Percentiles rank a stretch among this genome's conserved stretches.
Conservation (phyloP, 53 echinoderm and acorn worm species). For the Echinarachnius parma region DNA sequence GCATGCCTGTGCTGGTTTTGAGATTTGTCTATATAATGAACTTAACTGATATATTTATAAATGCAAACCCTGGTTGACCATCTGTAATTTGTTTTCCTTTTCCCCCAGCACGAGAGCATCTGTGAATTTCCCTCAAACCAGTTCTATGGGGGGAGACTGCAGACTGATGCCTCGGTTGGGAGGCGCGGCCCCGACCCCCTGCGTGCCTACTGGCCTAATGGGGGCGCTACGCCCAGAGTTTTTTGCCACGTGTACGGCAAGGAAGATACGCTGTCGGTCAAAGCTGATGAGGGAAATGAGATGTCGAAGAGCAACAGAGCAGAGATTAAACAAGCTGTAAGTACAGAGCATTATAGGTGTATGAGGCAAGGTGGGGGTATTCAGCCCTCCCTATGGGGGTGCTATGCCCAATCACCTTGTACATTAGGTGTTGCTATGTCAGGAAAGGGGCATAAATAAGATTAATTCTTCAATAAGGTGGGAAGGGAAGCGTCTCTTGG, state of each 20-base stretch:
- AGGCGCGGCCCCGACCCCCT: constrained; percentile 1
- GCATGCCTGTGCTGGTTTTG: too few relatives aligned
- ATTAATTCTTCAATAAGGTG: too few relatives aligned
- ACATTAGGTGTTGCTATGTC: too few relatives aligned
- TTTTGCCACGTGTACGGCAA: constrained; percentile 87
- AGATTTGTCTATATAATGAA: neutral
- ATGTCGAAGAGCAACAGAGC: constrained; percentile 66
- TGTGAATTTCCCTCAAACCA: constrained; percentile 59
- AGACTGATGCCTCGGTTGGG: constrained; percentile 40
- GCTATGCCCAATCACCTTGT: too few relatives aligned
- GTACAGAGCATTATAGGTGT: too few relatives aligned
- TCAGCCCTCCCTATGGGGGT: too few relatives aligned
- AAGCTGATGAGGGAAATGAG: constrained; percentile 79
- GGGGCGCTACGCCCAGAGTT: constrained; percentile 34
- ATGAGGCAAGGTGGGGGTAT: too few relatives aligned
- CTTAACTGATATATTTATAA: neutral
- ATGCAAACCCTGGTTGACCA: neutral
- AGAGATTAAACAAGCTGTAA: constrained; percentile 79
- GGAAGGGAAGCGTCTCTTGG: too few relatives aligned
- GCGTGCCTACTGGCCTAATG: constrained; percentile 67
- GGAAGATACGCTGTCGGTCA: constrained; percentile 78
- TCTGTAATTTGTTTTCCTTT: neutral
- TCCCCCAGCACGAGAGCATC: constrained; percentile 50
- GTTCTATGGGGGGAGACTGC: constrained; percentile 46
- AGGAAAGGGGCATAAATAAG: too few relatives aligned